These are phyloP conservation scores for Steinernema khuongi DNA, from an alignment of 1,140 invertebrate genomes.

Conservation along the genomic window DNA sequence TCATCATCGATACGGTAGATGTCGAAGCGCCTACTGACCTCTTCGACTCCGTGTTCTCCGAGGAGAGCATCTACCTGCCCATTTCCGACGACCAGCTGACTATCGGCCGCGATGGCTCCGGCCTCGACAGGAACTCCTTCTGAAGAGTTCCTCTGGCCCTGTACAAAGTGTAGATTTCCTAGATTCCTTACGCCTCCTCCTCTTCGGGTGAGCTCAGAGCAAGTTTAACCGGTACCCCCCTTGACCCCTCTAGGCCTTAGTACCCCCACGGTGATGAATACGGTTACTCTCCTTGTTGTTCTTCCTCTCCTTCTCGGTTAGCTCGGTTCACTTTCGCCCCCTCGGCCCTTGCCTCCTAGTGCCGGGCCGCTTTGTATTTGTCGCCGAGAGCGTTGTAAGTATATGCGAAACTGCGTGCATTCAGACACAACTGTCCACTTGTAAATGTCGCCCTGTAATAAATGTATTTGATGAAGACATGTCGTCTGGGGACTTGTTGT, in stretches of 20 bases:
- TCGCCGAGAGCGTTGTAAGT: too few relatives aligned
- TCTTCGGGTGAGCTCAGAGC: neutral
- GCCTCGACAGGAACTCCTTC: neutral
- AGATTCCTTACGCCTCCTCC: neutral
- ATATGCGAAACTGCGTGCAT: too few relatives aligned
- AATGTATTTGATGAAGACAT: too few relatives aligned
- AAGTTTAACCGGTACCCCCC: neutral
- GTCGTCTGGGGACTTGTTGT: too few relatives aligned
- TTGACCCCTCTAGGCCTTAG: neutral
- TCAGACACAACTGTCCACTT: too few relatives aligned
- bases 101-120: neutral
- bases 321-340: neutral
- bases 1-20: neutral
- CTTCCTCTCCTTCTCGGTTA: neutral
- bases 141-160: neutral
- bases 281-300: neutral
- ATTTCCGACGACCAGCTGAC: neutral
- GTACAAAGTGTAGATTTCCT: neutral
- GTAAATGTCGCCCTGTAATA: too few relatives aligned
- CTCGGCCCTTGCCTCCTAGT: neutral
- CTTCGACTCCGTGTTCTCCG: neutral
- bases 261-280: neutral
- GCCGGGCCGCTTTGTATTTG: too few relatives aligned
- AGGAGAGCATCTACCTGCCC: slow-evolving; percentile 7
- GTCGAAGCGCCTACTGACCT: neutral